phyloP scores from a whole-genome alignment of 2,888 invertebrate species.

The Glaucopsyche alexis region DNA sequence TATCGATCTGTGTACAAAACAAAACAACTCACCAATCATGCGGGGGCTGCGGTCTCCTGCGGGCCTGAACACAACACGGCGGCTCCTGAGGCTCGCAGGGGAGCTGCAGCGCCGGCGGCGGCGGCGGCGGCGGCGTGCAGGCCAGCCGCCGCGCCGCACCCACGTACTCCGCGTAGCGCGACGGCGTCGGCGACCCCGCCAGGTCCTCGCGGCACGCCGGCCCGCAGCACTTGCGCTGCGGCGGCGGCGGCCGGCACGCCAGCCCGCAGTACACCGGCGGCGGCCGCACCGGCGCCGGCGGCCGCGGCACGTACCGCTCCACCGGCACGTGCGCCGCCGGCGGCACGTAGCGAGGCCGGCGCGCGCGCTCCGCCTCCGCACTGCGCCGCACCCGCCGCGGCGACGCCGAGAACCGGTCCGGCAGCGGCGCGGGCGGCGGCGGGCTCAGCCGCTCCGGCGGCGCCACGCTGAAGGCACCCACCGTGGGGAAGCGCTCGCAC shows the following conservation, averaged over 20 bases:
- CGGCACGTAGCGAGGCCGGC: conserved; percentile 82
- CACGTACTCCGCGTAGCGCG: conserved; percentile 82
- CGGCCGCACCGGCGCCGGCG: conserved; percentile 70
- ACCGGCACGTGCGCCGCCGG: conserved; percentile 86
- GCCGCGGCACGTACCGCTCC: conserved; percentile 85
- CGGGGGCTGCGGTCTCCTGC: conserved; percentile 78
- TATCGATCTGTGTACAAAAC: conserved; percentile 25
- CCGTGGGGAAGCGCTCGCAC: conserved; percentile 78
- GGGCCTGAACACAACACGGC: conserved; percentile 79
- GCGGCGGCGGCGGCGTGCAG: conserved; percentile 74
- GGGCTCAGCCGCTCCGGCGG: conserved; percentile 83
- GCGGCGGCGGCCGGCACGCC: conserved; percentile 69
- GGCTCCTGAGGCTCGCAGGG: conserved; percentile 74
- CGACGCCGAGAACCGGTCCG: conserved; percentile 78
- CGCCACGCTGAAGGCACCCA: conserved; percentile 81
- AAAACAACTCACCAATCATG: conserved; percentile 78
- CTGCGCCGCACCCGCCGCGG: conserved; percentile 82
- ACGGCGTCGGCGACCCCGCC: conserved; percentile 66
- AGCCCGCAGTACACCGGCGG: conserved; percentile 79
- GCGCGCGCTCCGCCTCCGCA: conserved; percentile 83
- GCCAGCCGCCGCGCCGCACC: conserved; percentile 81
- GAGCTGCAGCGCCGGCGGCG: conserved; percentile 72
- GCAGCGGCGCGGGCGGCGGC: conserved; percentile 83
- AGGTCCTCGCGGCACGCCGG: conserved; percentile 72
- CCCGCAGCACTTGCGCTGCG: conserved; percentile 70